phyloP scores from a whole-genome alignment of 1,140 invertebrate species.

The Sinella curviseta region DNA sequence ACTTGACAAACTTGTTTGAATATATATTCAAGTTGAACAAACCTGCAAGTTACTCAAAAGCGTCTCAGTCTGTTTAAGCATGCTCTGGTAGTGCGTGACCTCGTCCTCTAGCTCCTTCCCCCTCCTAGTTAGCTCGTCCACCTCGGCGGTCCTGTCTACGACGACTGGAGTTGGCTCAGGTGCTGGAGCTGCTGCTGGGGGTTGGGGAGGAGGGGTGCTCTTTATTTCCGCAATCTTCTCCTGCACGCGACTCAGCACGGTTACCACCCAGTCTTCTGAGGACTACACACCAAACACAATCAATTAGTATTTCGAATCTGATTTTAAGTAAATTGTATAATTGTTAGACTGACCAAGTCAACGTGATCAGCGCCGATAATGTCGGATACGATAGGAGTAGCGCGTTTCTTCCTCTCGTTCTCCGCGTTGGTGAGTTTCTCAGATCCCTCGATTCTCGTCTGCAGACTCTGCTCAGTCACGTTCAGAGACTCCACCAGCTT shows the following conservation, averaged over 20 bases:
- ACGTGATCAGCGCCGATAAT: neutral
- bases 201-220: neutral
- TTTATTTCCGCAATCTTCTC: neutral
- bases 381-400: neutral
- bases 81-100: neutral
- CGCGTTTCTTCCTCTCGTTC: neutral
- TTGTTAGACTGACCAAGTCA: neutral
- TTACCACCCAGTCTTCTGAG: neutral
- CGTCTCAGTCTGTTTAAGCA: constrained; percentile 8
- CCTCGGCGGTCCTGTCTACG: neutral
- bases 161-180: neutral
- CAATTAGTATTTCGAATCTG: neutral
- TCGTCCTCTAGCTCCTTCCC: neutral
- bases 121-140: neutral
- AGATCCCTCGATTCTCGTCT: neutral
- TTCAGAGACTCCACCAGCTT: constrained; percentile 42
- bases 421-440: neutral
- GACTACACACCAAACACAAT: neutral
- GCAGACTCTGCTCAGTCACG: constrained; percentile 35
- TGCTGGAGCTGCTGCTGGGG: neutral
- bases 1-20: too few relatives aligned
- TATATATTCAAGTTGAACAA: too few relatives aligned
- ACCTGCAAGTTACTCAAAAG: constrained; percentile 3
- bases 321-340: neutral
- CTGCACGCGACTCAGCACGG: neutral